These are phyloP conservation scores for Ornithoptera priamus DNA, from an alignment of 2,888 invertebrate species.

Conservation along the genomic window DNA sequence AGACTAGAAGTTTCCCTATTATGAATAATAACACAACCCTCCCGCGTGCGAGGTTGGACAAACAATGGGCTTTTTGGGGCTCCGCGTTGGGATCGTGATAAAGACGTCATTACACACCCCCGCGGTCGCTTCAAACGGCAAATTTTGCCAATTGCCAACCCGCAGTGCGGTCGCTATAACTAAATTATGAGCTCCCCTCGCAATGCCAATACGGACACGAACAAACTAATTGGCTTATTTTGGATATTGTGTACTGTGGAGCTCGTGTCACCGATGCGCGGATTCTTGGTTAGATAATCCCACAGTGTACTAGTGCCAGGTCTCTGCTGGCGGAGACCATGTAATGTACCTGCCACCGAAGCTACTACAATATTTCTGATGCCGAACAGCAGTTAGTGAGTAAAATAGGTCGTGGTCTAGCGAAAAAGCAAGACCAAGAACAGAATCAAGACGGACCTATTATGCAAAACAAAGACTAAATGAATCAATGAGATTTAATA, in stretches of 20 bases:
- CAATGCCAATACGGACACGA: conserved; percentile 3
- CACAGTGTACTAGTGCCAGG: too few relatives aligned
- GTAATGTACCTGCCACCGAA: too few relatives aligned
- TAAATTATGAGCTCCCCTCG: conserved; percentile 35
- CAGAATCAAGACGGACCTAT: too few relatives aligned
- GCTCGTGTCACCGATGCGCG: background rate
- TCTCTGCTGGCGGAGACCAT: too few relatives aligned
- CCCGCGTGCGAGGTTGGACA: conserved; percentile 39
- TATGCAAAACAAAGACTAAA: too few relatives aligned
- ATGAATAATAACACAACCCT: conserved; percentile 34
- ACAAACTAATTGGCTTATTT: conserved; percentile 24
- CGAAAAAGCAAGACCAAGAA: too few relatives aligned
- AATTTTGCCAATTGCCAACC: conserved; percentile 61
- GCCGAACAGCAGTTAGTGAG: too few relatives aligned
- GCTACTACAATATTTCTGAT: too few relatives aligned
- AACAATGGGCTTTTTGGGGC: conserved; percentile 43
- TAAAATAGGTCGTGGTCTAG: too few relatives aligned
- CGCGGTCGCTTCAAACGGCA: conserved; percentile 25
- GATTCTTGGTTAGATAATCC: too few relatives aligned
- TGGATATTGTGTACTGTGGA: background rate
- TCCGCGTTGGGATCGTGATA: conserved; percentile 20
- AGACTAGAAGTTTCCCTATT: conserved; percentile 16
- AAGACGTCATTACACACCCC: conserved; percentile 29
- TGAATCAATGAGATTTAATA: too few relatives aligned
- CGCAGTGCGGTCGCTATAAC: conserved; percentile 46